A percentile compares a stretch with the other conserved stretches of the same genome.
Evolutionary conservation across 2,888 invertebrate genomes (phyloP).

Genomic region (Dicranocentrus wangi): DNA sequence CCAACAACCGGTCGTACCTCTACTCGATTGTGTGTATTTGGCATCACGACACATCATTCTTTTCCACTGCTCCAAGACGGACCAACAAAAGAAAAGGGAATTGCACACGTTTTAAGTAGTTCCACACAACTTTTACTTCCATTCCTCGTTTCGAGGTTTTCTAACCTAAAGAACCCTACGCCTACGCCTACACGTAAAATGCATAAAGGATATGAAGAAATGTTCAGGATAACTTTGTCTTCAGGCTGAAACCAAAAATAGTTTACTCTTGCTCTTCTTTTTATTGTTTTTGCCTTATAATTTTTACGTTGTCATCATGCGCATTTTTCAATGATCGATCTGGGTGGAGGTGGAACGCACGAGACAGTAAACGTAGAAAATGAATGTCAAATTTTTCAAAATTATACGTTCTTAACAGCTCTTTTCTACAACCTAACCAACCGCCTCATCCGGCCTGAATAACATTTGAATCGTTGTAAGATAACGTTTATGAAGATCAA

Average conservation of each 20-base stretch:
- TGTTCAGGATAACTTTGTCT: not conserved
- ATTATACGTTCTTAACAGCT: too few relatives aligned
- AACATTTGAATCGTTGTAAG: too few relatives aligned
- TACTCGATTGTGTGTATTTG: not conserved
- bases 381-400: not conserved
- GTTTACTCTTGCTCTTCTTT: not conserved
- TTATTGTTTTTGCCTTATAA: slow-evolving; percentile 3
- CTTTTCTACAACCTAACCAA: too few relatives aligned
- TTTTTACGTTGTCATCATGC: not conserved
- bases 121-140: too few relatives aligned
- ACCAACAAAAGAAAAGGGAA: not conserved
- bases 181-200: not conserved
- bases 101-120: not conserved
- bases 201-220: not conserved
- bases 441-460: too few relatives aligned
- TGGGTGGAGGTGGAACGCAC: not conserved
- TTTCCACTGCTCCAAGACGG: not conserved
- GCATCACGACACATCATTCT: not conserved
- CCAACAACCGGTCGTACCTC: not conserved
- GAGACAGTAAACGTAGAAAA: slow-evolving; percentile 4
- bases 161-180: not conserved
- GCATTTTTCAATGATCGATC: slow-evolving; percentile 13
- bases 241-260: not conserved
- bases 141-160: too few relatives aligned
- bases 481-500: too few relatives aligned